A percentile compares a stretch with the other conserved stretches of the same genome.
Conservation (phyloP, 2,797 vertebrate species). For the Myotis daubentonii region DNA sequence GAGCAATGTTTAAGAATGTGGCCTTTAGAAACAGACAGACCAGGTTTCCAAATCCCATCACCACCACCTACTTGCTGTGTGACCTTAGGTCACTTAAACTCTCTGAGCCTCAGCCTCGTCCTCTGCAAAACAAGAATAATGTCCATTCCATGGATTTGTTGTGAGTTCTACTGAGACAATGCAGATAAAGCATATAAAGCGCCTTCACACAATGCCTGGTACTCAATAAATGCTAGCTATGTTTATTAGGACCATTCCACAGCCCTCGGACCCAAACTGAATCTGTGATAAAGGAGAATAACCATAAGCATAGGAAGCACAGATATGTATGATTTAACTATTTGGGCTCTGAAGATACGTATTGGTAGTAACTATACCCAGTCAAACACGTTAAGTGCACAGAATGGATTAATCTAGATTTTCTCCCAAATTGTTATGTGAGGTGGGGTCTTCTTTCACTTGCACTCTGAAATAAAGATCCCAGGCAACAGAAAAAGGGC, state of each 20-base stretch:
- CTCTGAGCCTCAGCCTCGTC: slow-evolving; percentile 33
- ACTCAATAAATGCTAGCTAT: background rate
- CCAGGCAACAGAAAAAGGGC: background rate
- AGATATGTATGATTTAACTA: background rate
- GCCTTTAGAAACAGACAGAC: background rate
- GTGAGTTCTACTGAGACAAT: background rate
- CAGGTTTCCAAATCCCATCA: slow-evolving; percentile 14
- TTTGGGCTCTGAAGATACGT: background rate
- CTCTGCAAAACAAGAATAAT: slow-evolving; percentile 5
- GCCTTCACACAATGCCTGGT: background rate
- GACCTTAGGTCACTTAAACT: slow-evolving; percentile 5
- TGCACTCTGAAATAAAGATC: slow-evolving; percentile 31
- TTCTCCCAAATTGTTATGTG: background rate
- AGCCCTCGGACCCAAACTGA: background rate
- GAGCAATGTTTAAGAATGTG: background rate
- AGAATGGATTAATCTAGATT: slow-evolving; percentile 42
- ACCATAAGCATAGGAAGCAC: background rate
- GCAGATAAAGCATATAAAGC: background rate
- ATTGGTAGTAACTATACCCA: background rate
- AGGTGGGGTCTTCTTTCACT: background rate
- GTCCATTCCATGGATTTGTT: background rate
- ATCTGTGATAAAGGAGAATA: background rate
- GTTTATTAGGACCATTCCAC: background rate
- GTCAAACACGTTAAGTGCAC: background rate
- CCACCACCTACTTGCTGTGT: background rate